Evolutionary conservation across 2,888 invertebrate genomes (phyloP), one percentile per base, ranked within the genome.

Genomic region (Chelonus formosanus): DNA sequence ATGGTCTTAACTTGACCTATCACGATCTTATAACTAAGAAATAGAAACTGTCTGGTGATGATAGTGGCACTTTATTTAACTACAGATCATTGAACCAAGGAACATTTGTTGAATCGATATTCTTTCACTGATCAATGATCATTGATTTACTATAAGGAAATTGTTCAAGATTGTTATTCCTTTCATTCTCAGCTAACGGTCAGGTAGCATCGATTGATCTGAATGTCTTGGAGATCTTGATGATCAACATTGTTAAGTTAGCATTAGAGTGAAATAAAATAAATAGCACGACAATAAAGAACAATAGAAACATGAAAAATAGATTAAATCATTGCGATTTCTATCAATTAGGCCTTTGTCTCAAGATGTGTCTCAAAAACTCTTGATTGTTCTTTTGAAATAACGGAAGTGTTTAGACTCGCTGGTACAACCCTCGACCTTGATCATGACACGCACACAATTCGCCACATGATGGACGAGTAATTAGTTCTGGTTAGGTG

Each of bases 1-100:
- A 66, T 67, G 50, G 57, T 20, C 20, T 44, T 54, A 61, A 56
- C 48, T 65, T 40, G 53, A 65, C 65, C 70, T 67, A 67, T 67
- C 70, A 60, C 69, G 69, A 69, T 67, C 53, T 56, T 50, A 5
- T 50, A 44, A 43, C 8, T 7, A 8, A 57, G 32, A 48, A 57
- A 55, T 63, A 54, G 45, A 56, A 53, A 62, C 44, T 36, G 47
- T 20, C 6, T 48, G 45, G 32, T 31, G 32, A 32, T 10, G n/a
- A 60, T 60, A 48, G 52, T 52, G 20, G 5, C 50, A 50, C 35
- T 50, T 20, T 36, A 50, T 47, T 48, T 48, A 48, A 36, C 35
- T 45, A 8, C 6, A 48, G 36, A 5, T 31, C 34, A 32, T 50
- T 50, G n/a, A 50, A 52, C 40, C 50, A 8, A 35, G 35, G 43